phyloP scores from a whole-genome alignment of 2,113 vertebrate species.

The Sitta europaea region DNA sequence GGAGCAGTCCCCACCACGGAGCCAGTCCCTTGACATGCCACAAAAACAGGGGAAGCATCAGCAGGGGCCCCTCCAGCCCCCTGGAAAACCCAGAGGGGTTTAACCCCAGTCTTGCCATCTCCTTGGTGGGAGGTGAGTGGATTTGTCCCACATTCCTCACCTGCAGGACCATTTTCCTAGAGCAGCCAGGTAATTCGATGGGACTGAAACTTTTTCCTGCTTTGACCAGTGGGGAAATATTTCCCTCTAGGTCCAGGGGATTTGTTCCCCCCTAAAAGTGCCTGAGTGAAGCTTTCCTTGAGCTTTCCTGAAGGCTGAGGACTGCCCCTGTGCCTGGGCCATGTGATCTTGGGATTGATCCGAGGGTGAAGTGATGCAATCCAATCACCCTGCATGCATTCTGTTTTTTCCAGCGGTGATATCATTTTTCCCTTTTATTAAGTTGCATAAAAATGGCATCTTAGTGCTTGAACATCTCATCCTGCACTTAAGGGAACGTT shows the following conservation, averaged over 20 bases:
- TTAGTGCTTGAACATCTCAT: background rate
- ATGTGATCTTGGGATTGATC: background rate
- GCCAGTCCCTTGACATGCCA: rapidly evolving
- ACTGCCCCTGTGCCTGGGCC: background rate
- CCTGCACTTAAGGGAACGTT: conserved; percentile 4
- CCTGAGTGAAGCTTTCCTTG: background rate
- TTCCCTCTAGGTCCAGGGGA: background rate
- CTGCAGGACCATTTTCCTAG: background rate
- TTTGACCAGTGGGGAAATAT: background rate
- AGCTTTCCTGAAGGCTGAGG: background rate
- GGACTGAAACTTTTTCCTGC: background rate
- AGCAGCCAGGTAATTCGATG: rapidly evolving
- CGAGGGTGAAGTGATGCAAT: background rate
- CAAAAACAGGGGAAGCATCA: background rate
- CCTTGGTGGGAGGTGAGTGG: background rate
- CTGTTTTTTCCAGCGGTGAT: conserved; percentile 10
- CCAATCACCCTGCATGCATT: background rate
- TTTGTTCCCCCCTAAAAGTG: background rate
- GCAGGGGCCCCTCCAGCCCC: rapidly evolving
- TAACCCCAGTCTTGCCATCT: background rate
- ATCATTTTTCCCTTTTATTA: conserved; percentile 41
- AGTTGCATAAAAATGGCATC: conserved; percentile 1
- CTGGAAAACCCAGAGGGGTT: background rate
- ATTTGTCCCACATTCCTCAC: background rate
- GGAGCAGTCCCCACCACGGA: background rate